Base-by-base conservation (phyloP, 2,888 invertebrate genomes). In the Orgyia antiqua region DNA sequence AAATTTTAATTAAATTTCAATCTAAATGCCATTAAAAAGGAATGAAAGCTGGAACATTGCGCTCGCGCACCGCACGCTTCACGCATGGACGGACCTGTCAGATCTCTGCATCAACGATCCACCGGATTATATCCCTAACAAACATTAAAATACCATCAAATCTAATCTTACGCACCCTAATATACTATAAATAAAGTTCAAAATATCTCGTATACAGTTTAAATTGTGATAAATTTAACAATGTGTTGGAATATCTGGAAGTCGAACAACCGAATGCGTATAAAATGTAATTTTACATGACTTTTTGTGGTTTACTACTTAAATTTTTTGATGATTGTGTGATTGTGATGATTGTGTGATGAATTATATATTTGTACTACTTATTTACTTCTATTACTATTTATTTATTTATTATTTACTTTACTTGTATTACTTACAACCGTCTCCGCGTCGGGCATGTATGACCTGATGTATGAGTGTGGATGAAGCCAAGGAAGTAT, bases 11-110 rank as follows among this genome's bases (percentile, higher is more conserved):
- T 27, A 19, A 27, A 27, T 27, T 19, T 19, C 10, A 23, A 8
- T 24, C 13, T 12, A 4, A 9, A 9, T 15, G 15, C 6, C 10
- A 27, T 19, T 19, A 26, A 27, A 19, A 20, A n/a, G n/a, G 15
- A 24, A 36, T 2, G 24, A 36, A 31, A 31, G 27, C 4, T 30
- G 23, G 33, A 39, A 23, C 13, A 31, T 24, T 59, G 61, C 69
- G 57, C 42, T 2, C 69, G 72, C 66, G 50, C 56, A 70, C 73
- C 41, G 66, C 76, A 75, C 73, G 52, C 58, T 69, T 71, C 68
- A 73, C 68, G 75, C 71, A 72, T 72, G 74, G 70, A 62, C 69
- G 68, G 51, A 68, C 57, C 65, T 73, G 70, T 75, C 77, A 74
- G 61, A 58, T 59, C 48, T 51, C 47, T 57, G 65, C 62, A 57